Conservation (phyloP, 2,888 invertebrate species). For the Folsomia manolachei region DNA sequence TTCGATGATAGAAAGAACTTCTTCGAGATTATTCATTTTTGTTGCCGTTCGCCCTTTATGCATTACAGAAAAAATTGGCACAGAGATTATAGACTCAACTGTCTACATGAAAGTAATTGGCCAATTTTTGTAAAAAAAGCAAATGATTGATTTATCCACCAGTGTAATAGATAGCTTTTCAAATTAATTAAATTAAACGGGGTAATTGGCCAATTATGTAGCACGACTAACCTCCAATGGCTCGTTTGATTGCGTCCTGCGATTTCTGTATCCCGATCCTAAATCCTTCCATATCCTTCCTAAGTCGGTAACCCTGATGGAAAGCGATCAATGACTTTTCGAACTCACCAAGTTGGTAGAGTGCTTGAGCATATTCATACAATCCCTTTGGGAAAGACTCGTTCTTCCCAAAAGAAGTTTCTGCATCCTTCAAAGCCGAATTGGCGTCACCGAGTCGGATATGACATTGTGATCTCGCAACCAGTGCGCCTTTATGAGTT, state of each 20-base stretch:
- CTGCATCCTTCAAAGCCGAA: slow-evolving; percentile 47
- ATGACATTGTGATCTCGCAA: slow-evolving; percentile 43
- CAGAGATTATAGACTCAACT: not conserved
- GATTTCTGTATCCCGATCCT: slow-evolving; percentile 48
- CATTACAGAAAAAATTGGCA: not conserved
- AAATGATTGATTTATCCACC: not conserved
- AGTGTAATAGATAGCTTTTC: not conserved
- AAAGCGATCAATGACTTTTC: slow-evolving; percentile 49
- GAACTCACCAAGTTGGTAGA: slow-evolving; percentile 49
- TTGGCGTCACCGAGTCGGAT: slow-evolving; percentile 48
- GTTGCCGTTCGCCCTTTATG: slow-evolving; percentile 40
- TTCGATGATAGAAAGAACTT: slow-evolving; percentile 45
- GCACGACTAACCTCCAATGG: slow-evolving; percentile 42
- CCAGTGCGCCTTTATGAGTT: slow-evolving; percentile 45
- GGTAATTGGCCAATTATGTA: not conserved
- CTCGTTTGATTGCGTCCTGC: slow-evolving; percentile 48
- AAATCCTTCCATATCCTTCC: slow-evolving; percentile 47
- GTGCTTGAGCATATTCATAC: slow-evolving; percentile 47
- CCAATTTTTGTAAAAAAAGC: no score
- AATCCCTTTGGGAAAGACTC: slow-evolving; percentile 45
- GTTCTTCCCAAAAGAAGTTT: slow-evolving; percentile 44
- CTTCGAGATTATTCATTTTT: slow-evolving; percentile 43
- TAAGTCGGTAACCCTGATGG: slow-evolving; percentile 44
- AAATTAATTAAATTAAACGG: not conserved
- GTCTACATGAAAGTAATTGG: not conserved